A percentile compares a stretch with the other conserved stretches of the same genome.
These are phyloP conservation scores for Gambusia holbrooki DNA, from an alignment of 2,113 vertebrate genomes.

Conservation along the genomic window DNA sequence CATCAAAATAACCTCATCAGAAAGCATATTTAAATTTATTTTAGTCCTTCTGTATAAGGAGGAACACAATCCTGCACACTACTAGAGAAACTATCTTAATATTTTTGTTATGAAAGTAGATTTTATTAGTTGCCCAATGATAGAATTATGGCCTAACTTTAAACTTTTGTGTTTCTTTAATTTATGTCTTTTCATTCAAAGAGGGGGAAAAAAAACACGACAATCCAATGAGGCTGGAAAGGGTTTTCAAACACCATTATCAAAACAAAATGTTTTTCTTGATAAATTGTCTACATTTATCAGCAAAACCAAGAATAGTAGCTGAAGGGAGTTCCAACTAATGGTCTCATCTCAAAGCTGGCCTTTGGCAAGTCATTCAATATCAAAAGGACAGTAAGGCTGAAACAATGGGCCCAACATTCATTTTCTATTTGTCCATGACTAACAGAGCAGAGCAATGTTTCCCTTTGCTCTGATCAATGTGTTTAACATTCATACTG, in stretches of 20 bases:
- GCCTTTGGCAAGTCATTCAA: conserved; percentile 76
- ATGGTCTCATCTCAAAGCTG: conserved; percentile 73
- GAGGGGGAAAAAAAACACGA: background rate
- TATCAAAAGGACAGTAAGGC: conserved; percentile 64
- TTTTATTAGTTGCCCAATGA: background rate
- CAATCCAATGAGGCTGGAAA: conserved; percentile 6
- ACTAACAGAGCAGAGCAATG: conserved; percentile 24
- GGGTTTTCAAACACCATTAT: conserved; percentile 13
- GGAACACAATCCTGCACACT: background rate
- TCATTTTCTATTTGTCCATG: conserved; percentile 29
- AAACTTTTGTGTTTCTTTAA: background rate
- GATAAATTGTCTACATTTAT: conserved; percentile 65
- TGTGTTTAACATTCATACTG: conserved; percentile 32
- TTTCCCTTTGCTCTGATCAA: conserved; percentile 10
- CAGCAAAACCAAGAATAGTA: conserved; percentile 76
- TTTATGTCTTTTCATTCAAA: background rate
- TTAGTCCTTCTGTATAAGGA: background rate
- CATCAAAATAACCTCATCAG: too few relatives aligned
- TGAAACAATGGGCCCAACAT: conserved; percentile 54
- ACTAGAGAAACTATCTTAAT: background rate
- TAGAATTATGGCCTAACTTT: background rate
- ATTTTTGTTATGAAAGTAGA: background rate
- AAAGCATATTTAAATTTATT: too few relatives aligned
- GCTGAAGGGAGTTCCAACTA: conserved; percentile 78
- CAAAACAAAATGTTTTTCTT: conserved; percentile 21